A percentile compares a stretch with the other conserved stretches of the same genome.
Conservation (phyloP, 1,140 invertebrate genomes). For the Delia radicum region DNA sequence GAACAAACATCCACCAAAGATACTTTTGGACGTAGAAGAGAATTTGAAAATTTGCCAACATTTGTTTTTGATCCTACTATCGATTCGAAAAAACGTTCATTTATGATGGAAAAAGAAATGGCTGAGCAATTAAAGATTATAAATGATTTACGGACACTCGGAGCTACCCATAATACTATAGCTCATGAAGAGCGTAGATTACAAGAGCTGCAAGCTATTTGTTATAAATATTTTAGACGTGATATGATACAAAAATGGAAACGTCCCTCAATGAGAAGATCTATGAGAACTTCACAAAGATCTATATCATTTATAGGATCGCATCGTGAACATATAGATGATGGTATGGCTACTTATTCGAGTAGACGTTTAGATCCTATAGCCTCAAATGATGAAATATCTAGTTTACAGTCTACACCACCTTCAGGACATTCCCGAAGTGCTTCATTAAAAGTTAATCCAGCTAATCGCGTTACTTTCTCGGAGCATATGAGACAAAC, state of each 20-base stretch:
- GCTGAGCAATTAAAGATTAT: conserved; percentile 94
- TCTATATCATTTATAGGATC: conserved; percentile 48
- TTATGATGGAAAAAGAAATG: conserved; percentile 96
- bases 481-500: conserved; percentile 60
- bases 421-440: conserved; percentile 71
- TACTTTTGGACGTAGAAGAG: conserved; percentile 50
- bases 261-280: conserved; percentile 45
- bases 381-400: conserved; percentile 54
- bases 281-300: conserved; percentile 47
- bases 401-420: conserved; percentile 69
- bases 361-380: conserved; percentile 48
- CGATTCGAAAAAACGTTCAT: conserved; percentile 85
- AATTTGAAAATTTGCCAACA: conserved; percentile 73
- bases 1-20: conserved; percentile 64
- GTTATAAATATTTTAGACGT: conserved; percentile 83
- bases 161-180: conserved; percentile 88
- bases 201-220: conserved; percentile 87
- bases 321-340: conserved; percentile 38
- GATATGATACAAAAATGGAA: conserved; percentile 57
- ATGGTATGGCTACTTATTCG: conserved; percentile 38
- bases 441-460: conserved; percentile 66
- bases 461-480: conserved; percentile 45
- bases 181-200: conserved; percentile 87
- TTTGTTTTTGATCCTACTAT: conserved; percentile 84
- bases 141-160: conserved; percentile 84